These are phyloP conservation scores for Camptogramma bilineatum DNA, from an alignment of 2,888 invertebrate species.

Conservation along the genomic window DNA sequence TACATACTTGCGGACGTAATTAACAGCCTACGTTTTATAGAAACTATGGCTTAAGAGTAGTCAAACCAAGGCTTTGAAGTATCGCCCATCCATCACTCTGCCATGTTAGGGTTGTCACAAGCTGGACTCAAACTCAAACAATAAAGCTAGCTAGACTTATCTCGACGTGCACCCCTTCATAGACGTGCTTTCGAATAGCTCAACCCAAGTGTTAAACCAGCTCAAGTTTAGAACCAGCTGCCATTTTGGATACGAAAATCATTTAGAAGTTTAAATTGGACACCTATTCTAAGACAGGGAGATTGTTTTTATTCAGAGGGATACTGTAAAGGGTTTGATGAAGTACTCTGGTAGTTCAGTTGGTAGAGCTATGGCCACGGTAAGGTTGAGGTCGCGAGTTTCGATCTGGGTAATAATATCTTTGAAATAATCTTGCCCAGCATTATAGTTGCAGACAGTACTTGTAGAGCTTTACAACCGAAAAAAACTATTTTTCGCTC, in stretches of 20 bases:
- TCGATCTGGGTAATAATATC: too few species aligned
- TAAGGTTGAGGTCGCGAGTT: too few species aligned
- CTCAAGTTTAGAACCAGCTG: not conserved
- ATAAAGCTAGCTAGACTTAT: constrained; percentile 3
- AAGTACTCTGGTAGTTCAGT: not conserved
- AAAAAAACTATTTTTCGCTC: too few species aligned
- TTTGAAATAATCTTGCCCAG: too few species aligned
- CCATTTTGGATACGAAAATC: constrained; percentile 5
- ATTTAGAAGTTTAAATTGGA: not conserved
- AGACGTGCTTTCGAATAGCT: constrained; percentile 13
- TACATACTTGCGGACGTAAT: too few species aligned
- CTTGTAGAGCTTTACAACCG: not conserved
- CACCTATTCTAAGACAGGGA: not conserved
- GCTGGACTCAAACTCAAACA: constrained; percentile 5
- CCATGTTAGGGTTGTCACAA: not conserved
- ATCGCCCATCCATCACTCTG: constrained; percentile 1
- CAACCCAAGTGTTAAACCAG: not conserved
- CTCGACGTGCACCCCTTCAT: constrained; percentile 7
- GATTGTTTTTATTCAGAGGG: not conserved
- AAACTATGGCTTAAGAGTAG: not conserved
- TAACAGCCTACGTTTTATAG: not conserved
- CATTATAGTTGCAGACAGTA: not conserved
- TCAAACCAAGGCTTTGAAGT: not conserved
- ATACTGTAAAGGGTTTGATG: not conserved
- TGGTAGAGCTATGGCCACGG: too few species aligned